Conservation (phyloP, 2,888 invertebrate species). For the Sinhomidia bicolor region DNA sequence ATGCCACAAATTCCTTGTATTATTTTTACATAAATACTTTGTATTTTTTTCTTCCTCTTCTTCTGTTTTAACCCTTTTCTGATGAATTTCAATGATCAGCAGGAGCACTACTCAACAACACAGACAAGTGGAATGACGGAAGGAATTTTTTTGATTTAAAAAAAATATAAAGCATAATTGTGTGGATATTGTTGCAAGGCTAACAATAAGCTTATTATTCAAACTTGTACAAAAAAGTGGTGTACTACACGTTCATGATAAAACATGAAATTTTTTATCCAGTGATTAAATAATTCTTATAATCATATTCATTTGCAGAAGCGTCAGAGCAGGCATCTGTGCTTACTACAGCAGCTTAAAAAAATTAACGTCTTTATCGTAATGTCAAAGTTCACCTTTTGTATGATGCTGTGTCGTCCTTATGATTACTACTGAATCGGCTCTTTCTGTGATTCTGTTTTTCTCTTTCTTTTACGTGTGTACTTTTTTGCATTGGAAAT, state of each 20-base stretch:
- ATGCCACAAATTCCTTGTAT: conserved; percentile 63
- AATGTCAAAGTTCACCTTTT: conserved; percentile 32
- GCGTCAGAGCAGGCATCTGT: background rate
- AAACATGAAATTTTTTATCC: too few species aligned
- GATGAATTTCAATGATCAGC: conserved; percentile 48
- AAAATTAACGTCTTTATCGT: too few species aligned
- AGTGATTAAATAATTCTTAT: conserved; percentile 15
- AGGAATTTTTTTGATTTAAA: conserved; percentile 29
- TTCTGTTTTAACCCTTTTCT: conserved; percentile 57
- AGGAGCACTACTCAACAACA: conserved; percentile 49
- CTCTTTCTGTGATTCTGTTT: too few species aligned
- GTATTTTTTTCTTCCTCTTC: background rate
- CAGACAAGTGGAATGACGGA: background rate
- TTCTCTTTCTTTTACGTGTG: too few species aligned
- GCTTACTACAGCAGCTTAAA: too few species aligned
- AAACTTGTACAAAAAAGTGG: background rate
- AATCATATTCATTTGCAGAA: background rate
- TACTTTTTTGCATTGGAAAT: too few species aligned
- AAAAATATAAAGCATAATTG: background rate
- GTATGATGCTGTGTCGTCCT: too few species aligned
- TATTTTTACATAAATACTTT: conserved; percentile 38
- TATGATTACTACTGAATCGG: too few species aligned
- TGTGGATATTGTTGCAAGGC: background rate
- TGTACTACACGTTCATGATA: too few species aligned
- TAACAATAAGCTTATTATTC: background rate